Conservation (phyloP, 2,797 vertebrate genomes). For the Fistularia commersonii region DNA sequence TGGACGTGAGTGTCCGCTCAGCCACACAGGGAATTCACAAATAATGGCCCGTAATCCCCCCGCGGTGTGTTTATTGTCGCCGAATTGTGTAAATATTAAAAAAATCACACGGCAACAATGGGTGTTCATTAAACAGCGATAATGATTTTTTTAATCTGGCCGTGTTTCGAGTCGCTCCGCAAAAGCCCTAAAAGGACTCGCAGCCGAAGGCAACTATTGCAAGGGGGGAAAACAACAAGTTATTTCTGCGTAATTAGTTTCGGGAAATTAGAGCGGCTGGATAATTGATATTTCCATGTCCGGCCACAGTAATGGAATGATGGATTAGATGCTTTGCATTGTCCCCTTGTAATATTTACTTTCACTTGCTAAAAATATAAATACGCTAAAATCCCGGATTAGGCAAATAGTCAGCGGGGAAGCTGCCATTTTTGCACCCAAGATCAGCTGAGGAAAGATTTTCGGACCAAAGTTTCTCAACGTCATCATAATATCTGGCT, state of each 20-base stretch:
- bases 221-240: too few species aligned
- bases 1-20: conserved; percentile 16
- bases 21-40: conserved; percentile 29
- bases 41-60: conserved; percentile 62
- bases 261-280: conserved; percentile 55
- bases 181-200: too few species aligned
- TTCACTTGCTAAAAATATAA: conserved; percentile 20
- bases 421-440: too few species aligned
- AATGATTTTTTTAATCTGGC: conserved; percentile 73
- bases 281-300: conserved; percentile 70
- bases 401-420: too few species aligned
- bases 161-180: conserved; percentile 65
- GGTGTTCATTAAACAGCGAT: conserved; percentile 71
- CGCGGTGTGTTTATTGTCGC: conserved; percentile 58
- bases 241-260: conserved; percentile 68
- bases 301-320: conserved; percentile 51
- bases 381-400: too few species aligned
- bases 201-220: too few species aligned
- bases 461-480: too few species aligned
- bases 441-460: too few species aligned
- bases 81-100: conserved; percentile 64
- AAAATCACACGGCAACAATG: conserved; percentile 60
- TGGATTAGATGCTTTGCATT: conserved; percentile 40
- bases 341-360: conserved; percentile 3
- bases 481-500: too few species aligned